Evolutionary conservation across 2,888 invertebrate genomes (phyloP).

Genomic region (Heliconius sara): DNA sequence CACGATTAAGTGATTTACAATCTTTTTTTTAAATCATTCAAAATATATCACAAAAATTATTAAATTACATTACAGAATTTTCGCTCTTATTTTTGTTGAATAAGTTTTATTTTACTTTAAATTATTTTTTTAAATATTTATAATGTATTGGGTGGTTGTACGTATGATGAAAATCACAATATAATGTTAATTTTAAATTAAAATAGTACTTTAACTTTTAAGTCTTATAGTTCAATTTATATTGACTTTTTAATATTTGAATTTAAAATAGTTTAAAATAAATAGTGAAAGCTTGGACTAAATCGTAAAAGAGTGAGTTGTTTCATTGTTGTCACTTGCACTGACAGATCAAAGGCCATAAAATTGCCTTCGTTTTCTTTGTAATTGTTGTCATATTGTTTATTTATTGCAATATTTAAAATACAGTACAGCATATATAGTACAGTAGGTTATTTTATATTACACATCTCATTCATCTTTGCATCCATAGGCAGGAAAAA

Average conservation of each 20-base stretch:
- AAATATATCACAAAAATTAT: neutral
- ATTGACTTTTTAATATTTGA: neutral
- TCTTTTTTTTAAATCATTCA: slow-evolving; percentile 36
- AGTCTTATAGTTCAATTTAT: neutral
- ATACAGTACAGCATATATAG: neutral
- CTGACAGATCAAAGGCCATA: slow-evolving; percentile 40
- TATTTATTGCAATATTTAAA: slow-evolving; percentile 8
- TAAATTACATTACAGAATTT: neutral
- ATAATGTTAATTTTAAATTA: neutral
- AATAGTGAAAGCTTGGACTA: slow-evolving; percentile 41
- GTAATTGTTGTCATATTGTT: slow-evolving; percentile 18
- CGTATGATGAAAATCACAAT: slow-evolving; percentile 6
- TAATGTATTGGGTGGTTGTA: neutral
- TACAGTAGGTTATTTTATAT: no score
- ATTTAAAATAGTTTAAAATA: slow-evolving; percentile 28
- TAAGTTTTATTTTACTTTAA: slow-evolving; percentile 2
- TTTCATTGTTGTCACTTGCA: slow-evolving; percentile 49
- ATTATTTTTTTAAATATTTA: neutral
- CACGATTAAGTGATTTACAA: slow-evolving; percentile 49
- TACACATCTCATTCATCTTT: no score
- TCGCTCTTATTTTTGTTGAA: neutral
- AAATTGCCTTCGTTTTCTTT: slow-evolving; percentile 34
- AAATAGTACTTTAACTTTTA: neutral
- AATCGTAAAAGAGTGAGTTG: slow-evolving; percentile 46
- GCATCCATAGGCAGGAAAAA: neutral